Percentiles rank a stretch among this genome's conserved stretches.
phyloP scores from a whole-genome alignment of 2,113 vertebrate genomes.

The Choloepus hoffmanni region DNA sequence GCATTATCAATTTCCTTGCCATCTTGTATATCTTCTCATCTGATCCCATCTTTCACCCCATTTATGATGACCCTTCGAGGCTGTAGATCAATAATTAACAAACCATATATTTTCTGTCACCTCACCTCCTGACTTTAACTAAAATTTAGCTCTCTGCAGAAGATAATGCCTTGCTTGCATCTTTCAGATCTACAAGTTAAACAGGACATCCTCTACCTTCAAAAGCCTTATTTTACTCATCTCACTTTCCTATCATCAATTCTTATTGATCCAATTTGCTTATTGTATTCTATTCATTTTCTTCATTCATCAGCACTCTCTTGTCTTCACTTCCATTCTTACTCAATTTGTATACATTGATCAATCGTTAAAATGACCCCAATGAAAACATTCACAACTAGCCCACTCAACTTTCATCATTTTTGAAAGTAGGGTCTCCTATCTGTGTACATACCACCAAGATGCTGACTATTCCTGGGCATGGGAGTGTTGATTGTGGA shows the following conservation, averaged over 20 bases:
- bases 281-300: not conserved
- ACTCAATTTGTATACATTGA: not conserved
- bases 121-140: not conserved
- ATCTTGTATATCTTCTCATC: not conserved
- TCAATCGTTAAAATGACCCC: not conserved
- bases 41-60: not conserved
- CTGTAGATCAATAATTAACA: not conserved
- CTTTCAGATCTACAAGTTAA: not conserved
- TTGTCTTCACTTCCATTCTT: not conserved
- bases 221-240: slow-evolving; percentile 9
- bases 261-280: not conserved
- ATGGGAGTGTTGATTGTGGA: too few relatives aligned
- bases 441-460: not conserved
- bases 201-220: not conserved
- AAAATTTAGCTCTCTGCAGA: not conserved
- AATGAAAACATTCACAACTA: not conserved
- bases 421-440: not conserved
- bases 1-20: not conserved
- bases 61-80: not conserved
- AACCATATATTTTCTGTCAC: not conserved
- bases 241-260: not conserved
- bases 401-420: not conserved
- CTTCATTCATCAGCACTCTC: not conserved
- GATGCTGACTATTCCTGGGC: not conserved
- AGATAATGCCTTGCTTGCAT: not conserved